Base-by-base conservation (phyloP, 2,113 vertebrate genomes). In the Channa argus region DNA sequence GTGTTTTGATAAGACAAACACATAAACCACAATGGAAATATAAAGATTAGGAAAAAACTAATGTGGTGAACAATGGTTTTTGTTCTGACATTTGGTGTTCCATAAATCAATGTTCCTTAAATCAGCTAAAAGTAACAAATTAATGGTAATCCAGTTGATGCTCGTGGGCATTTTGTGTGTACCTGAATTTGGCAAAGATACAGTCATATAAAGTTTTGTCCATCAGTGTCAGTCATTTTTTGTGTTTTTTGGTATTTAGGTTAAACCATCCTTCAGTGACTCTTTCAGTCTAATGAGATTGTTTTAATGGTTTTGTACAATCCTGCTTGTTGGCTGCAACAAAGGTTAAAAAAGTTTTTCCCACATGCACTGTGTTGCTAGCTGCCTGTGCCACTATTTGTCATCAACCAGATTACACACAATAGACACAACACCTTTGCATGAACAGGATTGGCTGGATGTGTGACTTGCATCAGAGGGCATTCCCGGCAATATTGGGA, bases 401-500 rank as follows among this genome's bases (percentile, higher is more conserved):
- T 86, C 75, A 83, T 81, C 79, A 66, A 45, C 47, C 45, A 52
- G 55, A 60, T 74, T 59, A 56, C 77, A 74, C 73, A 84, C 79
- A 77, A 76, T 58, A 65, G 55, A 72, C 45, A 64, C 24, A 51
- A 36, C 75, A 77, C 72, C 44, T 69, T 49, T 73, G 71, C 53
- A 71, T 15, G 55, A 63, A 34, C 55, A 56, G 15, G 62, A 79
- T 59, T 73, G 77, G 89, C 58, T 72, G 59, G 41, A 60, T 4
- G 58, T 41, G 44, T 39, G 50, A 37, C 12, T 52, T 71, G 66
- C 38, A 55, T 77, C 78, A 71, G 12, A 76, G 69, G 80, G 62
- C 59, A 86, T 88, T 86, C 78, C 85, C 13, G 34, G 65, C 69
- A 88, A 66, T 83, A 86, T 79, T 82, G 77, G 55, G 71, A 77